These are phyloP conservation scores for Apamea sordens DNA, from an alignment of 2,888 invertebrate genomes.

Conservation along the genomic window DNA sequence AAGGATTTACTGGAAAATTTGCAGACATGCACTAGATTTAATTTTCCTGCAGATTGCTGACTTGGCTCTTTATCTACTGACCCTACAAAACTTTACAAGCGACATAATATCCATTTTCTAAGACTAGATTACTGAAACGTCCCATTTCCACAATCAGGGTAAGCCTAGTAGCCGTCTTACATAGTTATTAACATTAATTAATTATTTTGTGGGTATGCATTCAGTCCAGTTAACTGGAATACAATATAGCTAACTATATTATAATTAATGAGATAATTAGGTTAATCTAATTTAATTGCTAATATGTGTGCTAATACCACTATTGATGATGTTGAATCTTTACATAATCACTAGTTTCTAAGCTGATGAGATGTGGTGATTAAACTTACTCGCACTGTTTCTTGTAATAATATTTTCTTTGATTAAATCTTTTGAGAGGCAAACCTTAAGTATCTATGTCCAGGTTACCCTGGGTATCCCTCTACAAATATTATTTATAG, in stretches of 20 bases:
- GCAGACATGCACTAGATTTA: neutral
- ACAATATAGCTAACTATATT: slow-evolving; percentile 58
- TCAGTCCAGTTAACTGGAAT: slow-evolving; percentile 60
- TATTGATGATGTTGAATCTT: slow-evolving; percentile 28
- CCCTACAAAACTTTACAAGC: neutral
- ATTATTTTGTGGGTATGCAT: slow-evolving; percentile 67
- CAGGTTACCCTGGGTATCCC: neutral
- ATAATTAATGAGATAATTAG: slow-evolving; percentile 61
- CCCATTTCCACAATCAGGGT: slow-evolving; percentile 48
- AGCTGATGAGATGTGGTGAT: neutral
- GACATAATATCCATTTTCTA: neutral
- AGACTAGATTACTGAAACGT: slow-evolving; percentile 10
- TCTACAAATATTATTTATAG: neutral
- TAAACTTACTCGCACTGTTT: neutral
- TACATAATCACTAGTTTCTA: neutral
- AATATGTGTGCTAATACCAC: slow-evolving; percentile 17
- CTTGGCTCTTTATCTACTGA: neutral
- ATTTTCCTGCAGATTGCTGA: neutral
- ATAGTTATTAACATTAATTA: slow-evolving; percentile 61
- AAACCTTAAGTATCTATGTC: neutral
- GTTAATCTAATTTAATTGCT: slow-evolving; percentile 51
- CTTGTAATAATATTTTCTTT: neutral
- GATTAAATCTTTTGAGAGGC: neutral
- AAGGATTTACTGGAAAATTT: slow-evolving; percentile 6
- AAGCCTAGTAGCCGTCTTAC: slow-evolving; percentile 62